phyloP scores from a whole-genome alignment of 2,113 vertebrate species.

The Corythaixoides concolor region DNA sequence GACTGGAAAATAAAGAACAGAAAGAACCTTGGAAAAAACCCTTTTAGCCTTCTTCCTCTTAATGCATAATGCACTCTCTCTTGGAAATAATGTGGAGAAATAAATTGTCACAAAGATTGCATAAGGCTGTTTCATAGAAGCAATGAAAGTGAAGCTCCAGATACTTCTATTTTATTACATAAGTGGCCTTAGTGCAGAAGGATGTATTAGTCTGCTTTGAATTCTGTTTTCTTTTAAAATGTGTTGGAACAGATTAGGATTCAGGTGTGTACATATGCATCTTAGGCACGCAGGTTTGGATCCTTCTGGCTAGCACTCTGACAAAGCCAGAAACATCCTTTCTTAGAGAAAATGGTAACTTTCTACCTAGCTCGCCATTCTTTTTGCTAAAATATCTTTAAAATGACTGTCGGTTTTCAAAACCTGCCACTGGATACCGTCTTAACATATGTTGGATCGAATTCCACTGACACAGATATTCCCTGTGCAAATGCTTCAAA shows the following conservation, averaged over 20 bases:
- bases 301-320: background rate
- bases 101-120: background rate
- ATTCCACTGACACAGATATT: background rate
- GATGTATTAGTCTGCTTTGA: background rate
- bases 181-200: background rate
- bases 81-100: background rate
- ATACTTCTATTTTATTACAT: background rate
- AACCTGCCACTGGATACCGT: background rate
- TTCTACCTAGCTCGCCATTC: background rate
- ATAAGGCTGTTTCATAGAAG: background rate
- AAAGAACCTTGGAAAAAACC: constrained; percentile 36
- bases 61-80: background rate
- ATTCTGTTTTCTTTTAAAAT: background rate
- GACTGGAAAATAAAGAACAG: constrained; percentile 16
- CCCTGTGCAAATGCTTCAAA: background rate
- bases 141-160: background rate
- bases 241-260: background rate
- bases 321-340: background rate
- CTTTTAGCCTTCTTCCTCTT: constrained; percentile 1
- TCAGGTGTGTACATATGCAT: background rate
- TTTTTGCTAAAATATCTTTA: background rate
- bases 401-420: background rate
- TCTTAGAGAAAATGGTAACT: background rate
- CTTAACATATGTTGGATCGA: fast-evolving
- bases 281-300: background rate